phyloP scores from a whole-genome alignment of 2,113 vertebrate genomes.

The Podilymbus podiceps region DNA sequence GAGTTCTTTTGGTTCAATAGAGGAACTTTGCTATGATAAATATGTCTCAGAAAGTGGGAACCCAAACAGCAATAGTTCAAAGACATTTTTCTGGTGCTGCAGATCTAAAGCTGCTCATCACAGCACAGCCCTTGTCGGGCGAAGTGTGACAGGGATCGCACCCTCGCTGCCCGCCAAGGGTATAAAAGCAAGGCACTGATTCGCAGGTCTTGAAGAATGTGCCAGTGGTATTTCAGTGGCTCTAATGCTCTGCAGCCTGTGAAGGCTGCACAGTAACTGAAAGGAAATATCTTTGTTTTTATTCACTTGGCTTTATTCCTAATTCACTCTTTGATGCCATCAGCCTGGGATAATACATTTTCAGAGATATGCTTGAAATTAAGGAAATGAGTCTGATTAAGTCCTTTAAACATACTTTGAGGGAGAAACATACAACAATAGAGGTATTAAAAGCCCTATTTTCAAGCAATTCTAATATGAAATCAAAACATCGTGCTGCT shows the following conservation, averaged over 20 bases:
- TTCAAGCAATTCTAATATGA: conserved; percentile 47
- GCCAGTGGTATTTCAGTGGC: conserved; percentile 24
- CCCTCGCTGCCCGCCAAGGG: neutral
- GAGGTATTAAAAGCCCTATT: conserved; percentile 31
- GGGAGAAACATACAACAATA: conserved; percentile 46
- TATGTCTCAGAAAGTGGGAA: neutral
- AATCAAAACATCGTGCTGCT: neutral
- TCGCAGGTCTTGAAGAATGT: conserved; percentile 29
- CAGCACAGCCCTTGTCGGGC: neutral
- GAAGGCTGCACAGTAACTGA: conserved; percentile 36
- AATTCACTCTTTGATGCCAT: conserved; percentile 68
- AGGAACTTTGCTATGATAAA: neutral
- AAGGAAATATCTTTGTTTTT: conserved; percentile 66
- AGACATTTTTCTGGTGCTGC: neutral
- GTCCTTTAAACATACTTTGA: conserved; percentile 31
- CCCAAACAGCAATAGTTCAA: neutral
- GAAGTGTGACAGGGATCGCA: neutral
- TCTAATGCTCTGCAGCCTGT: conserved; percentile 43
- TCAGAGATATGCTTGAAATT: conserved; percentile 50
- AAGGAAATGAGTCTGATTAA: conserved; percentile 63
- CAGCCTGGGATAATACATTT: conserved; percentile 55
- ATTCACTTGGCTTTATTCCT: conserved; percentile 62
- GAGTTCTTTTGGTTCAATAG: neutral
- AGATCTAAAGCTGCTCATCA: neutral
- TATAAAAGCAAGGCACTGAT: neutral